These are phyloP conservation scores for Prionace glauca DNA, from an alignment of 2,797 vertebrate genomes.

Conservation along the genomic window DNA sequence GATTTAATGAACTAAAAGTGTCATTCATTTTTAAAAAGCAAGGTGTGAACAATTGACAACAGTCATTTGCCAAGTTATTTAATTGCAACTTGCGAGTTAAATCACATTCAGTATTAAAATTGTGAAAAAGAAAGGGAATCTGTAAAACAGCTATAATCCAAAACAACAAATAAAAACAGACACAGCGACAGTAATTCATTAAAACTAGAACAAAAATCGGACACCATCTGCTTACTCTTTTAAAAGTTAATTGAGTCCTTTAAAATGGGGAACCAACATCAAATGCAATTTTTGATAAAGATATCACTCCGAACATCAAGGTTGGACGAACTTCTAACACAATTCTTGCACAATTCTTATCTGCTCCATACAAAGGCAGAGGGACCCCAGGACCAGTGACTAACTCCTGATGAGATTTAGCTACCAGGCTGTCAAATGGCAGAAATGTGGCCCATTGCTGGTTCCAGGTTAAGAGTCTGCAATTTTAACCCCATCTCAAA, in stretches of 20 bases:
- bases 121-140: neutral
- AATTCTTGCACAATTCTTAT: neutral
- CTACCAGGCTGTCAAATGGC: neutral
- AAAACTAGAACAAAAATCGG: conserved; percentile 61
- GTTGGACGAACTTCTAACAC: neutral
- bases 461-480: neutral
- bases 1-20: neutral
- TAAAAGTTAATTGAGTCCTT: conserved; percentile 48
- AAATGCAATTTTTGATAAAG: neutral
- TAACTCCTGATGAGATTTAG: neutral
- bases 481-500: neutral
- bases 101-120: neutral
- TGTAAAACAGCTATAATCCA: neutral
- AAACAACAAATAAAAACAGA: neutral
- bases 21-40: neutral
- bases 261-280: neutral
- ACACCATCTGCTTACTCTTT: conserved; percentile 60
- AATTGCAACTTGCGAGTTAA: neutral
- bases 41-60: neutral
- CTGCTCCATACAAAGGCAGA: neutral
- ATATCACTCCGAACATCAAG: neutral
- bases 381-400: neutral
- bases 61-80: neutral
- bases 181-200: conserved; percentile 52
- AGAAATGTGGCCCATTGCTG: neutral